phyloP scores from a whole-genome alignment of 2,888 invertebrate species.

The Apantesis nais region DNA sequence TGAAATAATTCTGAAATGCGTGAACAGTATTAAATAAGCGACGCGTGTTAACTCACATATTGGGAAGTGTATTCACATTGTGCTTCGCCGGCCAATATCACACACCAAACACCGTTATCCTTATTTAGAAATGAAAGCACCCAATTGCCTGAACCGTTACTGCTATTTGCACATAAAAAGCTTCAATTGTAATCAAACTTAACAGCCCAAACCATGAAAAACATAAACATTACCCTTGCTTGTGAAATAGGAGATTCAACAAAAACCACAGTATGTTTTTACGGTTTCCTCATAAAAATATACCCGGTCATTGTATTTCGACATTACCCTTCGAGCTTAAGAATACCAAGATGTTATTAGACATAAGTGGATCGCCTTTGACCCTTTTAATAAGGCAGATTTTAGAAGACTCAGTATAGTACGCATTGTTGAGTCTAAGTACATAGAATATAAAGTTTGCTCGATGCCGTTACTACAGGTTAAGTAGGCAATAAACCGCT shows the following conservation, averaged over 20 bases:
- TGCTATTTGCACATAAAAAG: conserved; percentile 8
- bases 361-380: conserved; percentile 41
- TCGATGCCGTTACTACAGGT: conserved; percentile 2
- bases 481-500: conserved; percentile 11
- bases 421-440: conserved; percentile 2
- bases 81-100: neutral
- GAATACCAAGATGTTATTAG: conserved; percentile 34
- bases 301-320: conserved; percentile 46
- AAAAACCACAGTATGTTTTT: conserved; percentile 51
- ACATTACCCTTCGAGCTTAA: conserved; percentile 31
- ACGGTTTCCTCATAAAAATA: conserved; percentile 50
- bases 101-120: conserved; percentile 2
- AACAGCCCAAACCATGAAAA: conserved; percentile 10
- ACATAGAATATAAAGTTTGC: conserved; percentile 5
- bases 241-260: conserved; percentile 23
- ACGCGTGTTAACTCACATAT: neutral
- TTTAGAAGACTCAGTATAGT: conserved; percentile 12
- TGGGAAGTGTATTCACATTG: neutral
- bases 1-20: neutral
- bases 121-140: conserved; percentile 5
- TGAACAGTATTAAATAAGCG: neutral
- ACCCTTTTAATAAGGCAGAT: conserved; percentile 36
- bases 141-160: conserved; percentile 5
- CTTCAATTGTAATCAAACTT: conserved; percentile 13
- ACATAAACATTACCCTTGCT: conserved; percentile 24